Percentiles rank a stretch among this genome's conserved stretches.
phyloP scores from a whole-genome alignment of 2,113 vertebrate species.

The Verasper variegatus region DNA sequence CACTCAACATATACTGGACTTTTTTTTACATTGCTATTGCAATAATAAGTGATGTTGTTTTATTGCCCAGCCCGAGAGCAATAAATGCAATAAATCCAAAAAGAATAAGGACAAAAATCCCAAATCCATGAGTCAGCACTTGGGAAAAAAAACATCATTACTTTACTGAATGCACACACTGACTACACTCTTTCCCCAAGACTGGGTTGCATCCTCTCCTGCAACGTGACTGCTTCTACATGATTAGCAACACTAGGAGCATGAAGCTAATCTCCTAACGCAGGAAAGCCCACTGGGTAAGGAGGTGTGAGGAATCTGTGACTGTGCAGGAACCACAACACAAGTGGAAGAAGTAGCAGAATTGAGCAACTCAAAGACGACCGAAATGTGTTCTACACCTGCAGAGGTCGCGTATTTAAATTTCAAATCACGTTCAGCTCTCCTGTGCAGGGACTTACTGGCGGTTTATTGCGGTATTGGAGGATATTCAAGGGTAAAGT shows the following conservation, averaged over 20 bases:
- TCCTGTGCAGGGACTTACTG: slow-evolving; percentile 46
- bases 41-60: too few relatives aligned
- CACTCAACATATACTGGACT: too few relatives aligned
- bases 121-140: background rate
- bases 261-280: slow-evolving; percentile 72
- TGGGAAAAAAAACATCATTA: slow-evolving; percentile 16
- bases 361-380: slow-evolving; percentile 73
- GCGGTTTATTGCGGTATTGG: slow-evolving; percentile 47
- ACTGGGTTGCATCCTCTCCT: background rate
- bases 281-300: slow-evolving; percentile 65
- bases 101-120: background rate
- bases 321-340: slow-evolving; percentile 52
- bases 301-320: slow-evolving; percentile 52
- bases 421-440: slow-evolving; percentile 57
- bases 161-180: slow-evolving; percentile 26
- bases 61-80: background rate
- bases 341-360: slow-evolving; percentile 60
- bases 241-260: slow-evolving; percentile 68
- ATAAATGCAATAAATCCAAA: background rate
- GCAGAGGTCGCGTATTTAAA: slow-evolving; percentile 64
- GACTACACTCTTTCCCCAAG: slow-evolving; percentile 5
- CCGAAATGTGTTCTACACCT: slow-evolving; percentile 66
- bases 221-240: slow-evolving; percentile 70
- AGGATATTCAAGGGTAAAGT: slow-evolving; percentile 48
- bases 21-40: too few relatives aligned